These are phyloP conservation scores for Brachionus angularis DNA, from an alignment of 1,140 invertebrate genomes.

Conservation along the genomic window DNA sequence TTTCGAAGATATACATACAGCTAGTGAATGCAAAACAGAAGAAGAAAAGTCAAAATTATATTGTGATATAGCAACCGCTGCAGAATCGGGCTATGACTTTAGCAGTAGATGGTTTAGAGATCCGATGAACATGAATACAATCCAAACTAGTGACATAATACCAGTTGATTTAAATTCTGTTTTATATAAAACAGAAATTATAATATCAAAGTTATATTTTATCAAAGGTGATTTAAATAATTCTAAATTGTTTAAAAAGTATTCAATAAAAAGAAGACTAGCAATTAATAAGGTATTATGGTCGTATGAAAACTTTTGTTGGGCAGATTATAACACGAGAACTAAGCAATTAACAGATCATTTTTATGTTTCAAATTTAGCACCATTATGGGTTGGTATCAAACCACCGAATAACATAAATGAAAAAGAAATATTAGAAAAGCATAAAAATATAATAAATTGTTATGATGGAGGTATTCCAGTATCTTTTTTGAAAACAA, in stretches of 20 bases:
- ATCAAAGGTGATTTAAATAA: constrained; percentile 65
- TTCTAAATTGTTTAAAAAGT: constrained; percentile 64
- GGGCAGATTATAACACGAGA: constrained; percentile 78
- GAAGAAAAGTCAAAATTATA: constrained; percentile 65
- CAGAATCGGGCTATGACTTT: constrained; percentile 92
- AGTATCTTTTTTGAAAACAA: constrained; percentile 71
- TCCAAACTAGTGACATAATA: constrained; percentile 66
- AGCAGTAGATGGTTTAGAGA: constrained; percentile 76
- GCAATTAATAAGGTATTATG: constrained; percentile 73
- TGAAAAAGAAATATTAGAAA: constrained; percentile 4
- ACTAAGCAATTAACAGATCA: constrained; percentile 65
- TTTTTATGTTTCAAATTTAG: constrained; percentile 71
- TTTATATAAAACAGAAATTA: constrained; percentile 73
- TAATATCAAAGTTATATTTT: constrained; percentile 60
- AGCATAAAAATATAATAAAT: neutral
- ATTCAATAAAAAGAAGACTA: constrained; percentile 48
- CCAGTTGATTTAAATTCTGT: constrained; percentile 81
- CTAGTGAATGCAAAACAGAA: constrained; percentile 41
- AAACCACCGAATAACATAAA: constrained; percentile 50
- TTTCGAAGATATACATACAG: constrained; percentile 63
- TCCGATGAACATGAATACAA: constrained; percentile 51
- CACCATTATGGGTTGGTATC: constrained; percentile 71
- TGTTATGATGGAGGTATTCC: constrained; percentile 64
- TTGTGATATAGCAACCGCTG: constrained; percentile 76
- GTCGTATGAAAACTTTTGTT: constrained; percentile 76